Evolutionary conservation across 2,888 invertebrate genomes (phyloP).

Genomic region (Eupithecia abbreviata): DNA sequence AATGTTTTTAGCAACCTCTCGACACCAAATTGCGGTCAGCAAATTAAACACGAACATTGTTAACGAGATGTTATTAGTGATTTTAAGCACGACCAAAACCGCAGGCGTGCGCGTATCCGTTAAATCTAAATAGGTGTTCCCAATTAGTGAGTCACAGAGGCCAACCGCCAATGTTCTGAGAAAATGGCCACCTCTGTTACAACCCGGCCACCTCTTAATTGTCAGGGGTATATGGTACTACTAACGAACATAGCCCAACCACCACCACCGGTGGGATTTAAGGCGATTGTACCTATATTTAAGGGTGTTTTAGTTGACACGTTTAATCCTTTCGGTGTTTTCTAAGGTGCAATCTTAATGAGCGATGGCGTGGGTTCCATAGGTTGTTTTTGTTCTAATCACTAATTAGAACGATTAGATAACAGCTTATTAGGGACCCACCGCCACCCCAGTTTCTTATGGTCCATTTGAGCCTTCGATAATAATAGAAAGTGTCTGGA

Average conservation of each 20-base stretch:
- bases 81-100: conserved; percentile 32
- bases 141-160: conserved; percentile 38
- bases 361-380: neutral
- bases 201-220: neutral
- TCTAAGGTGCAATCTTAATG: neutral
- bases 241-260: neutral
- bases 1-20: neutral
- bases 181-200: conserved; percentile 22
- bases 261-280: neutral
- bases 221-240: neutral
- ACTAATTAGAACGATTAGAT: neutral
- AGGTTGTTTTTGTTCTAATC: neutral
- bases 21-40: conserved; percentile 23
- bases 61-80: conserved; percentile 32
- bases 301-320: conserved; percentile 3
- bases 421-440: neutral
- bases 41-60: conserved; percentile 34
- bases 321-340: neutral
- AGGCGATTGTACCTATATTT: neutral
- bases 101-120: conserved; percentile 29
- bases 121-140: conserved; percentile 34
- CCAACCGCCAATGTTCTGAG: conserved; percentile 19
- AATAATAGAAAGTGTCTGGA: neutral
- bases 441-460: neutral
- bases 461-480: neutral